Evolutionary conservation across 1,140 invertebrate genomes (phyloP), one percentile per base, ranked within the genome.

Genomic region (Orchesella cincta): DNA sequence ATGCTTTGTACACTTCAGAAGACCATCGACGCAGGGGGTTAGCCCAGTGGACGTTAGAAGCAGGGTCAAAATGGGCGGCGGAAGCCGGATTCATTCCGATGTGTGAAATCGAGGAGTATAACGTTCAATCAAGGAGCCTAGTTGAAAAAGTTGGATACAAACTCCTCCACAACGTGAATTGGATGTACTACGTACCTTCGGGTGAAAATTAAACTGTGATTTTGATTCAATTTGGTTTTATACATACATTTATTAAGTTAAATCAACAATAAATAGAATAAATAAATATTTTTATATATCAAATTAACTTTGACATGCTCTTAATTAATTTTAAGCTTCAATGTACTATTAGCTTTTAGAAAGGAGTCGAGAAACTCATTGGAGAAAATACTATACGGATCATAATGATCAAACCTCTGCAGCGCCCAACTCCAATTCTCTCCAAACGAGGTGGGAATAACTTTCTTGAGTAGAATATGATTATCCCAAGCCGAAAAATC

Each of bases 401-500:
- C 74, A 28, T 75, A 75, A 14, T 75, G 18, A 31, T 75, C 54
- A 26, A 75, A 52, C 20, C 54, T 75, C 2, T 34, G 5, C 12
- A 75, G 20, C 1, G 74, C 54, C 54, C 74, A 62, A 2, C 64
- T 51, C 74, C 74, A 75, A 23, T 75, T 57, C 8, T 39, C 28
- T 3, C 74, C 74, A 36, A 35, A 75, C 23, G 54, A n/a, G 20
- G 3, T 62, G 33, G 74, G 74, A 35, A 75, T 35, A 3, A 75
- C 31, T 14, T 64, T 62, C 35, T 28, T 2, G 3, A 62, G 18
- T 20, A 75, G 52, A 35, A 33, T 75, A 23, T 33, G 3, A 28
- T 75, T 75, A 33, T 28, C 31, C 74, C 74, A 75, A n/a, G 74
- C 28, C 12, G 74, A n/a, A 52, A 16, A 26, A n/a, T 35, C 31